A percentile compares a stretch with the other conserved stretches of the same genome.
These are phyloP conservation scores for Pachliopta kotzebuea DNA, from an alignment of 2,888 invertebrate genomes.

Conservation along the genomic window DNA sequence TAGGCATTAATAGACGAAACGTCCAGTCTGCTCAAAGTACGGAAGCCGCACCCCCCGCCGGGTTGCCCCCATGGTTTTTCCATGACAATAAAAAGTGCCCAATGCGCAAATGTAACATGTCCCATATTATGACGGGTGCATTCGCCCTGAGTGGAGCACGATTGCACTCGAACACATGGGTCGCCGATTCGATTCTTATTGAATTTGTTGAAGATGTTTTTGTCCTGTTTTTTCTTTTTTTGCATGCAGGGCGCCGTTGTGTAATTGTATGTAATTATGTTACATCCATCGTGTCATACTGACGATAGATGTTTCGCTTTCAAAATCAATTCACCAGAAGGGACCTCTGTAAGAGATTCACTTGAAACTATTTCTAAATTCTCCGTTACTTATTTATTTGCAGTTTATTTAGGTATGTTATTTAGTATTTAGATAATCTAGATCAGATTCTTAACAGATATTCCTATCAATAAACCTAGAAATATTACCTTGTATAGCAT, in stretches of 20 bases:
- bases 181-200: slow-evolving; percentile 65
- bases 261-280: slow-evolving; percentile 29
- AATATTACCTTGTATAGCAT: too few species aligned
- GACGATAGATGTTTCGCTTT: slow-evolving; percentile 2
- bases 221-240: slow-evolving; percentile 33
- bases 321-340: neutral
- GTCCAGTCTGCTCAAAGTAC: slow-evolving; percentile 12
- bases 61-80: slow-evolving; percentile 62
- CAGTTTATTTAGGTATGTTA: too few species aligned
- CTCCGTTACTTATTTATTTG: too few species aligned
- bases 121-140: slow-evolving; percentile 64
- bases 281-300: slow-evolving; percentile 4
- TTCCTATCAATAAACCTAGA: too few species aligned
- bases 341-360: neutral
- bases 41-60: slow-evolving; percentile 37
- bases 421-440: too few species aligned
- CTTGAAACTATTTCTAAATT: neutral
- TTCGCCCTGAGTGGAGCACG: slow-evolving; percentile 47
- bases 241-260: slow-evolving; percentile 7
- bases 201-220: slow-evolving; percentile 67
- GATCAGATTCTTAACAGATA: too few species aligned
- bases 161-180: slow-evolving; percentile 73
- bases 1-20: slow-evolving; percentile 2
- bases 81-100: slow-evolving; percentile 62
- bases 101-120: slow-evolving; percentile 50